Conservation (phyloP, 2,888 invertebrate genomes). For the Adelphocoris suturalis region DNA sequence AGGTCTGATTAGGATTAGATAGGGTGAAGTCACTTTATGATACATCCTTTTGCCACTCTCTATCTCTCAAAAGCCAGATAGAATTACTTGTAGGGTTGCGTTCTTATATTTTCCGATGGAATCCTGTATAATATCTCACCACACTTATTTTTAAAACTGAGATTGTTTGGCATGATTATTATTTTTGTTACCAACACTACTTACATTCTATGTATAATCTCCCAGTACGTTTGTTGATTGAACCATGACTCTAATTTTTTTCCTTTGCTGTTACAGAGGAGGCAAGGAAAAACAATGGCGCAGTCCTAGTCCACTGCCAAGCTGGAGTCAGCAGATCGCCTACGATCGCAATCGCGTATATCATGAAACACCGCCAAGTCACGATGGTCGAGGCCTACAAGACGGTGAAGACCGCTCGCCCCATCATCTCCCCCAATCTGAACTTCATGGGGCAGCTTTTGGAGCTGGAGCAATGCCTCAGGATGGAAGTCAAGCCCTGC, state of each 20-base stretch:
- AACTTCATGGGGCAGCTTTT: constrained; percentile 95
- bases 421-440: constrained; percentile 96
- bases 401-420: constrained; percentile 89
- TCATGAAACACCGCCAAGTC: constrained; percentile 92
- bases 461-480: constrained; percentile 88
- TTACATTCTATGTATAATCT: too few species aligned
- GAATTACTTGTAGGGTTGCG: too few species aligned
- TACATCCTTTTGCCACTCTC: too few species aligned
- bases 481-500: constrained; percentile 77
- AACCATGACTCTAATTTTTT: not conserved
- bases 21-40: too few species aligned
- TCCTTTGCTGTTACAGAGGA: constrained; percentile 82
- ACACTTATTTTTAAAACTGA: too few species aligned
- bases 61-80: too few species aligned
- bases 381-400: constrained; percentile 92
- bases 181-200: too few species aligned
- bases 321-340: constrained; percentile 97
- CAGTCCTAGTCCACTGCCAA: constrained; percentile 95
- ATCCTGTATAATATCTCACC: too few species aligned
- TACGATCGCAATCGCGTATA: constrained; percentile 95
- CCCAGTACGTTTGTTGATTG: too few species aligned
- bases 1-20: too few species aligned
- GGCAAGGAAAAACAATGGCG: constrained; percentile 84
- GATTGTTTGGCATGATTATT: too few species aligned
- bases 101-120: too few species aligned